Conservation (phyloP, 1,140 invertebrate species). For the Ostrea edulis region DNA sequence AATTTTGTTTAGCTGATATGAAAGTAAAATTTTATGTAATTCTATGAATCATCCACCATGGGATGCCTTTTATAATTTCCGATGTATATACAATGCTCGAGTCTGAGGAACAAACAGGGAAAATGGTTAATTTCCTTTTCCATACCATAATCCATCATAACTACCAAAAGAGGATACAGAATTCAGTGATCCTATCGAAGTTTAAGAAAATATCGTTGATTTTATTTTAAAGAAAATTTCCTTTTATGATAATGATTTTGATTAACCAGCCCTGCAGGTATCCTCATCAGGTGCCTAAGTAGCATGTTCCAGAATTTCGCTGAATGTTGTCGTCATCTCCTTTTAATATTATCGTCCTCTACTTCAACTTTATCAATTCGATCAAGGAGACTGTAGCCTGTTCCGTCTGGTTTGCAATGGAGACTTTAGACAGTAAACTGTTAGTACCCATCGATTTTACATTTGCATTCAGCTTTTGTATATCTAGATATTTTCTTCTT, state of each 20-base stretch:
- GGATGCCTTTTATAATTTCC: neutral
- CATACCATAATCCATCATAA: neutral
- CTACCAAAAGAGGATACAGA: neutral
- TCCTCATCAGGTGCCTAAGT: neutral
- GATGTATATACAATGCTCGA: neutral
- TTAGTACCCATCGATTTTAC: neutral
- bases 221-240: no score
- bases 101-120: neutral
- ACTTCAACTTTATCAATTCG: slow-evolving; percentile 25
- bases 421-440: slow-evolving; percentile 1
- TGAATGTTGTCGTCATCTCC: slow-evolving; percentile 1
- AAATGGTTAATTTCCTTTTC: neutral
- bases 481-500: neutral
- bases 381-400: neutral
- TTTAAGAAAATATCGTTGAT: no score
- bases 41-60: neutral
- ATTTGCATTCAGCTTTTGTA: neutral
- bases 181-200: neutral
- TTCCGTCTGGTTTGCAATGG: neutral
- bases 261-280: neutral
- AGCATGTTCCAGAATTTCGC: slow-evolving; percentile 3
- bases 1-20: neutral
- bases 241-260: no score
- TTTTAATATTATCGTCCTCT: neutral
- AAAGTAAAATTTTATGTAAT: neutral